These are phyloP conservation scores for Thaleichthys pacificus DNA, from an alignment of 2,797 vertebrate genomes.

Conservation along the genomic window DNA sequence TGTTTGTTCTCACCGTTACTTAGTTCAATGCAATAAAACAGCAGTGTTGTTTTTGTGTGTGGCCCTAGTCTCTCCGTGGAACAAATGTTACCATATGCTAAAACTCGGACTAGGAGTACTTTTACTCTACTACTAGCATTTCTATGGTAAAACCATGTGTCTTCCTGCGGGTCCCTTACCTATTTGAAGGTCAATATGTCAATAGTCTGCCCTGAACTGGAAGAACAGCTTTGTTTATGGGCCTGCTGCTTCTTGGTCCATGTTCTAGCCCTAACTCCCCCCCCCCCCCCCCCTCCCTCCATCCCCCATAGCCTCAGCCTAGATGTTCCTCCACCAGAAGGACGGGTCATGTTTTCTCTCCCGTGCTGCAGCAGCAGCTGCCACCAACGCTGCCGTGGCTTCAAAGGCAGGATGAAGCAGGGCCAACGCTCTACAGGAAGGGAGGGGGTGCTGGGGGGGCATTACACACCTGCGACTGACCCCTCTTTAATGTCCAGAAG, in stretches of 20 bases:
- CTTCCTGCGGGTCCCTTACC: not conserved
- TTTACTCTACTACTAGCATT: too few species aligned
- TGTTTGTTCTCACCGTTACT: constrained; percentile 6
- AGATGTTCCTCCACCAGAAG: not conserved
- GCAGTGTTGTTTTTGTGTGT: not conserved
- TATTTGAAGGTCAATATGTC: not conserved
- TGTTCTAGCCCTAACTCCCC: not conserved
- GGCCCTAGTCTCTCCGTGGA: not conserved
- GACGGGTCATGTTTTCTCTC: not conserved
- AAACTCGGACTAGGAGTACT: not conserved
- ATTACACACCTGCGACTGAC: constrained; percentile 44
- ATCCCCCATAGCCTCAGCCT: not conserved
- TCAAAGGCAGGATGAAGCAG: constrained; percentile 1
- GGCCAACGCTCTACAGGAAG: not conserved
- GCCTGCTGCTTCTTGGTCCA: not conserved
- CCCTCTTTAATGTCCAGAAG: constrained; percentile 45
- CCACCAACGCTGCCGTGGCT: not conserved
- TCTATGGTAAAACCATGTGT: not conserved
- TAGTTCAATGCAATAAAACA: not conserved
- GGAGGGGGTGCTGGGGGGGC: not conserved
- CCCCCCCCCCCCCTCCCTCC: too few species aligned
- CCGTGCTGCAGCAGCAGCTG: not conserved
- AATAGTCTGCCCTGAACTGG: not conserved
- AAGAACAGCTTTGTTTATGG: not conserved
- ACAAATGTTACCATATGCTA: not conserved